Conservation (phyloP, 2,113 vertebrate species). For the Tyto alba region DNA sequence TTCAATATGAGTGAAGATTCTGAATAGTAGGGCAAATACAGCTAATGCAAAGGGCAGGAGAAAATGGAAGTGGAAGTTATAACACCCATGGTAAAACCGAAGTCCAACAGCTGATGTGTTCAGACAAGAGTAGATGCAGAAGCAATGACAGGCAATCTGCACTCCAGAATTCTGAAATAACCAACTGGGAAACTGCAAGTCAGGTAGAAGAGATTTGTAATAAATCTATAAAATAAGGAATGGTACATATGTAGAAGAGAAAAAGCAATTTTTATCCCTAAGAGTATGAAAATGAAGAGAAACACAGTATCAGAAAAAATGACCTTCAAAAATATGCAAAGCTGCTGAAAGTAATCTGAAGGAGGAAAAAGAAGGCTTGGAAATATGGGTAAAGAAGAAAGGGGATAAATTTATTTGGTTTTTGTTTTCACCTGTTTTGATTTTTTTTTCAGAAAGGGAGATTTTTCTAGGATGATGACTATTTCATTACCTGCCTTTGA, state of each 20-base stretch:
- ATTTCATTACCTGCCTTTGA: slow-evolving; percentile 18
- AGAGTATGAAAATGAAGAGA: neutral
- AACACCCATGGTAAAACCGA: neutral
- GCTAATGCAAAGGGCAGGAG: neutral
- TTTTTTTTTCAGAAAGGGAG: neutral
- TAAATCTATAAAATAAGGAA: neutral
- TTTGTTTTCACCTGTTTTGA: rapidly evolving
- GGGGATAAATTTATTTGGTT: neutral
- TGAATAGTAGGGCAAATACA: neutral
- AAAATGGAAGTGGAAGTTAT: neutral
- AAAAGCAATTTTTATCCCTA: neutral
- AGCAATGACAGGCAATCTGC: neutral
- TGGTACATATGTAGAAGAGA: neutral
- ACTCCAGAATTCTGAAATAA: neutral
- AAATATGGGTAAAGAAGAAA: neutral
- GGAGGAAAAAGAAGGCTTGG: neutral
- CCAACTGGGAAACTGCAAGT: neutral
- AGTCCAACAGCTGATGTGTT: neutral
- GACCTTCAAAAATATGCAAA: neutral
- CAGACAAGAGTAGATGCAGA: neutral
- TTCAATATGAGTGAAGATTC: neutral
- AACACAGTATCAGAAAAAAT: neutral
- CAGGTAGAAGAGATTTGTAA: neutral
- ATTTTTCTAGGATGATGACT: neutral
- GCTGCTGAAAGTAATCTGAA: neutral